Conservation (phyloP, 1,140 invertebrate species). For the Ladona fulva region DNA sequence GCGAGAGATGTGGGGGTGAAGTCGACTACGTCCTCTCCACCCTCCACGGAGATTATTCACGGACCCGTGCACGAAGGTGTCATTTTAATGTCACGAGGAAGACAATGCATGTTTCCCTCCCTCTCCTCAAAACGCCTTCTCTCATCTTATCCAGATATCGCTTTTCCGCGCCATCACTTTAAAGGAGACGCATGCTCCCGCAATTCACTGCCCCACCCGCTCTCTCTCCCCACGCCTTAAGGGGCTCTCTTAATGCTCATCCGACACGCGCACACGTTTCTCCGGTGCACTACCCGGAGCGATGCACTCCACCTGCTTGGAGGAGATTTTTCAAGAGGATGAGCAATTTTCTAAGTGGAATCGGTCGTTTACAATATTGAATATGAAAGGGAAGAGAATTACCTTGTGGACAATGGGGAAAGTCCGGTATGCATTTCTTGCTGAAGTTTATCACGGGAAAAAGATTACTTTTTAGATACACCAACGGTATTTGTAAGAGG, state of each 20-base stretch:
- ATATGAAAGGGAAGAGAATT: no score
- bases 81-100: constrained; percentile 1
- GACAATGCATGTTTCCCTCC: constrained; percentile 3
- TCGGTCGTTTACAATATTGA: no score
- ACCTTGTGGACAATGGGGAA: no score
- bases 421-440: no score
- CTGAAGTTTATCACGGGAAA: no score
- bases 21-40: background rate
- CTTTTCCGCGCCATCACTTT: background rate
- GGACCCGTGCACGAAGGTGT: background rate
- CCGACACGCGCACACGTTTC: background rate
- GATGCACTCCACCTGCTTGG: no score
- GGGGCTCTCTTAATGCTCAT: background rate
- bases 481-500: no score
- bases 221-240: no score
- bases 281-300: background rate
- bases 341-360: no score
- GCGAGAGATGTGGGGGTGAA: background rate
- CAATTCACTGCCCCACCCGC: background rate
- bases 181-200: background rate
- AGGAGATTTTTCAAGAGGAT: no score
- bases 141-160: background rate
- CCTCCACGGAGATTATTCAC: background rate
- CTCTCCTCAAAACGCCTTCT: background rate
- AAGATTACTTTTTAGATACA: no score